Evolutionary conservation across 2,113 vertebrate genomes (phyloP).

Genomic region (Chloropsis cyanopogon): DNA sequence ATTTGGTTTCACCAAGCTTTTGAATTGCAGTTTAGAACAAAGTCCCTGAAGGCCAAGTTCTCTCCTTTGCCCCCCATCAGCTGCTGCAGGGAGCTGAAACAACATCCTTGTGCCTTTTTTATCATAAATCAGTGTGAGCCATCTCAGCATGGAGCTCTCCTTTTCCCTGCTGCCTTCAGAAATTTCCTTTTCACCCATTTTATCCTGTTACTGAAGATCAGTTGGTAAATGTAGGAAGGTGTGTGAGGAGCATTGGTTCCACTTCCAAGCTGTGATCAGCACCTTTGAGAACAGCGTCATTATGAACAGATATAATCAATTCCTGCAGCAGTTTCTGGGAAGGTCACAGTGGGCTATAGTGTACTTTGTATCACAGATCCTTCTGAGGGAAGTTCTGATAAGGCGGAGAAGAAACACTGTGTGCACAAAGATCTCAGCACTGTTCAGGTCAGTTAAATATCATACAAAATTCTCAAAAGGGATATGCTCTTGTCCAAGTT

Average conservation of each 20-base stretch:
- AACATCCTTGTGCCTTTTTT: neutral
- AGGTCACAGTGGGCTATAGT: neutral
- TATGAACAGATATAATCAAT: neutral
- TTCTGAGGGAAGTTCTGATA: neutral
- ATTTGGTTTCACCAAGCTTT: neutral
- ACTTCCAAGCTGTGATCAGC: neutral
- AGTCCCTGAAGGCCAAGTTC: neutral
- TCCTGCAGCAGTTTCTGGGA: neutral
- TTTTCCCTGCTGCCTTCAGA: neutral
- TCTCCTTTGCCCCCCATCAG: rapidly evolving
- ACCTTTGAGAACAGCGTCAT: neutral
- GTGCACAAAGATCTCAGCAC: no score
- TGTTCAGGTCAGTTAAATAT: neutral
- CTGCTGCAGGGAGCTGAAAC: rapidly evolving
- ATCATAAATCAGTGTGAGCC: neutral
- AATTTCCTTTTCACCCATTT: neutral
- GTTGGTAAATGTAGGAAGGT: neutral
- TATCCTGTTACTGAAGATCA: neutral
- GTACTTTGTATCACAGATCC: neutral
- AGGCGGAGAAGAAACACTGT: rapidly evolving
- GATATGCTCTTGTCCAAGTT: neutral
- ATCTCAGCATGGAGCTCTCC: neutral
- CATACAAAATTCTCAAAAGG: neutral
- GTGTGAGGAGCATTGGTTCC: neutral
- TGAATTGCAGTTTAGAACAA: neutral